Percentiles rank a stretch among this genome's conserved stretches.
phyloP scores from a whole-genome alignment of 1,140 invertebrate genomes.

The Homalodisca vitripennis region DNA sequence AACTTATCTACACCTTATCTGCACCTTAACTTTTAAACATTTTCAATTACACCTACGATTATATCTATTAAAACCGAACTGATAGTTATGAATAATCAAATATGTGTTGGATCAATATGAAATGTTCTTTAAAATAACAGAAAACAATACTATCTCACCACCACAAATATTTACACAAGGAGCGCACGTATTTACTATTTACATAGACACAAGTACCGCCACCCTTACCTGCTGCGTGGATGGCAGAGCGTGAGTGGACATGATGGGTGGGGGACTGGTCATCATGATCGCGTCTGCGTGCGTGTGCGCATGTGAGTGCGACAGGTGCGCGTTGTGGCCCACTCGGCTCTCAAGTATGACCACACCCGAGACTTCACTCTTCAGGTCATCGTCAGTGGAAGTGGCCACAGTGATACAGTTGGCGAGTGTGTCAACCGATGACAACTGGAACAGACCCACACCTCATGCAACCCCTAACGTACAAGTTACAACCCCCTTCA shows the following conservation, averaged over 20 bases:
- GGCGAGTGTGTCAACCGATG: slow-evolving; percentile 12
- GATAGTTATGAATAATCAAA: too few relatives aligned
- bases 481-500: too few relatives aligned
- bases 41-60: too few relatives aligned
- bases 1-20: too few relatives aligned
- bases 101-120: too few relatives aligned
- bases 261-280: slow-evolving; percentile 36
- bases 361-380: slow-evolving; percentile 26
- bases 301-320: too few relatives aligned
- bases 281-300: slow-evolving; percentile 27
- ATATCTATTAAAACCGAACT: too few relatives aligned
- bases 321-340: neutral
- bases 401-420: slow-evolving; percentile 43
- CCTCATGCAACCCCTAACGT: slow-evolving; percentile 1
- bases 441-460: neutral
- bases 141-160: too few relatives aligned
- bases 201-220: neutral
- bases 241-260: slow-evolving; percentile 31
- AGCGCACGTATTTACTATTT: too few relatives aligned
- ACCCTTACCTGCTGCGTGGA: slow-evolving; percentile 21
- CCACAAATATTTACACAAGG: too few relatives aligned
- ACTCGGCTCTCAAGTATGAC: slow-evolving; percentile 26
- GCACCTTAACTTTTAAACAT: too few relatives aligned
- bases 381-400: slow-evolving; percentile 40
- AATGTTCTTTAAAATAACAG: too few relatives aligned